Base-by-base conservation (phyloP, 2,888 invertebrate genomes). In the Leptopilina syphax region DNA sequence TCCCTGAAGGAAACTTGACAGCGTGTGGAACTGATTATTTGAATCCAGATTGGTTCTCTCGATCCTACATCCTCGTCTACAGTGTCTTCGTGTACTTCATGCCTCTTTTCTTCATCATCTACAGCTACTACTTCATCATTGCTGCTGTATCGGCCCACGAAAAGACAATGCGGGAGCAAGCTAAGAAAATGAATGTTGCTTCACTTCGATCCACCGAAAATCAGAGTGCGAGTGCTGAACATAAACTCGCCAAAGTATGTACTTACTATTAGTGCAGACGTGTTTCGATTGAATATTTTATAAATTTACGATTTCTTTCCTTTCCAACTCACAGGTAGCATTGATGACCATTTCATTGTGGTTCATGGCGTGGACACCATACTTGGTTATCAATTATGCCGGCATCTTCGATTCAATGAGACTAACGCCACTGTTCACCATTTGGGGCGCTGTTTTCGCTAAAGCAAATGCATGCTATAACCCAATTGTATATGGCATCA, bases 291-390 rank as follows among this genome's bases (percentile, higher is more conserved):
- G 18, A 18, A 18, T 18, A 18, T 18, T 18, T 18, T 18, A 18
- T 0, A 18, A 18, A 18, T 18, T 18, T 18, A 18, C 12, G 41
- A 24, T 6, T 44, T 67, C 9, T 65, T 24, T 27, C 0, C 0
- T 18, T 27, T 65, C 1, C 8, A 57, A 70, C 50, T 73, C 65
- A 80, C 84, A 95, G 94, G 96, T 98, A 78, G 97, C 98, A 78
- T 93, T 98, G 89, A 96, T 97, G 94, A 98, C 97, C 82, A 97
- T 98, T 88, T 94, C 96, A 0, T 92, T 98, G 85, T 98, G 97
- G 97, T 96, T 98, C 93, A 95, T 97, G 94, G 97, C 97, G 73
- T 98, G 98, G 98, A 97, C 97, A 41, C 97, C 97, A 9, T 98
- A 97, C 89, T 92, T 97, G 84, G 94, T 97, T 78, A 96, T 97